Evolutionary conservation across 1,140 invertebrate genomes (phyloP), one percentile per base, ranked within the genome.

Genomic region (Pomacea maculata): DNA sequence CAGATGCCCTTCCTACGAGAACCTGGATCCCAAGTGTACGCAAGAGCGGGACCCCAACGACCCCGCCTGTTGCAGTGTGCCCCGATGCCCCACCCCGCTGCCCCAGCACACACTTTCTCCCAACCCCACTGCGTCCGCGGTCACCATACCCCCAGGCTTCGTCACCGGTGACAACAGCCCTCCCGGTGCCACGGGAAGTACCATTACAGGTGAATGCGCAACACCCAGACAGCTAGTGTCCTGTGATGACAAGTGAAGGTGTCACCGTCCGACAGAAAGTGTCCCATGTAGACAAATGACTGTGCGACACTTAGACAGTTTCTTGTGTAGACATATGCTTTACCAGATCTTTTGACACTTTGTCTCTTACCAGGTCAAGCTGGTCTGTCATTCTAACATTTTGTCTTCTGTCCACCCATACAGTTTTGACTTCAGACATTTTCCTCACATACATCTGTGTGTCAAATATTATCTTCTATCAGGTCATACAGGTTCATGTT

Each of bases 1-100:
- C 70, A 86, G 85, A 77, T 86, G 85, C 68, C 82, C 85, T 12
- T 55, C 81, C 67, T 86, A 83, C 74, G 78, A 82, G 72, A 83
- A 83, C 64, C 64, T 86, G 10, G 75, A 72, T 55, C 71, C 80
- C 7, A 64, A 65, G 17, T 86, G 85, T 74, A 80, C 73, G 12
- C 67, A 77, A 19, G 81, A 85, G 17, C 78, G 82, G 17, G 85
- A 86, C 80, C 85, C 85, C 54, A 81, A 82, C 67, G 85, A 86
- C 80, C 85, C 85, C 21, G 74, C n/a, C 34, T 86, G 85, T 74
- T 86, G 85, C 76, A 81, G 75, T 68, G 80, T 85, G 14, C 85
- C 85, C n/a, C 78, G 83, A 70, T 86, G 85, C 79, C 65, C 64
- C 5, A 83, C 82, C 10, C 76, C 76, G 1, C 21, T 45, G 12